phyloP scores from a whole-genome alignment of 1,140 invertebrate species.

The Drosophila bocqueti region DNA sequence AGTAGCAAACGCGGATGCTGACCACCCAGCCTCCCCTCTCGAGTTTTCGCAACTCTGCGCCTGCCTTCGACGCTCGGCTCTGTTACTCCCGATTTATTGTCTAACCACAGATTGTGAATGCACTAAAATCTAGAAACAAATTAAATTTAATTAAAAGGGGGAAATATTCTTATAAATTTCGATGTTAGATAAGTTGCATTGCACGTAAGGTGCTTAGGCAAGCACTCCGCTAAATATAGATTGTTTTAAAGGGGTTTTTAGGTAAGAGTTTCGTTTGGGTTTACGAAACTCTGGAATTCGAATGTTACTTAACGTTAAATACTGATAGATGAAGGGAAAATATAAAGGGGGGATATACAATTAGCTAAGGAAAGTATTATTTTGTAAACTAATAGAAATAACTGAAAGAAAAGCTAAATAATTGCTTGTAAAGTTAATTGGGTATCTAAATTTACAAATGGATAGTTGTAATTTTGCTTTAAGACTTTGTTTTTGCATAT shows the following conservation, averaged over 20 bases:
- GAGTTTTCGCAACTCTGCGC: not conserved
- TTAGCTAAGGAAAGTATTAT: too few species aligned
- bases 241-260: not conserved
- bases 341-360: not conserved
- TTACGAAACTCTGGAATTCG: not conserved
- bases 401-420: not conserved
- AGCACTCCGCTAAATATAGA: not conserved
- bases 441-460: too few species aligned
- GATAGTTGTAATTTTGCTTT: too few species aligned
- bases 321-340: not conserved
- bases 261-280: not conserved
- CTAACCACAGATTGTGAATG: conserved; percentile 19
- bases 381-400: not conserved
- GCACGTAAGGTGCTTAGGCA: not conserved
- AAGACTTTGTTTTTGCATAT: not conserved
- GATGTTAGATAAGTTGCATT: not conserved
- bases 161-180: not conserved
- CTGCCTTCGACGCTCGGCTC: not conserved
- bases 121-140: not conserved
- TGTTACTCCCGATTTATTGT: conserved; percentile 5
- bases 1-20: conserved; percentile 4
- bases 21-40: not conserved
- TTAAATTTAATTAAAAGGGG: too few species aligned
- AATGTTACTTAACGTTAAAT: not conserved
- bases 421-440: not conserved